A percentile compares a stretch with the other conserved stretches of the same genome.
These are phyloP conservation scores for Reticulitermes speratus DNA, from an alignment of 1,140 invertebrate species.

Conservation along the genomic window DNA sequence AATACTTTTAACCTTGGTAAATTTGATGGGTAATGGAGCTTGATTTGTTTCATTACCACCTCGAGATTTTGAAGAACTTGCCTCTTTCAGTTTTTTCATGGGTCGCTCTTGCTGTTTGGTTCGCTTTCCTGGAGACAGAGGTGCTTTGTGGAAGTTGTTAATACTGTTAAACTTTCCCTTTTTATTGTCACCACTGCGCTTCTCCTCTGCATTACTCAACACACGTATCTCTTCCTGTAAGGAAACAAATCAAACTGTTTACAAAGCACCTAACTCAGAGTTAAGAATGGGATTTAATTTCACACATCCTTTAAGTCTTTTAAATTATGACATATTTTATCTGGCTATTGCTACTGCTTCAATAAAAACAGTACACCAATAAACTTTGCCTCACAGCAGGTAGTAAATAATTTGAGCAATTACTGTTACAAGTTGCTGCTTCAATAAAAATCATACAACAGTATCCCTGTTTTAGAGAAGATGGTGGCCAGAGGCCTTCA, in stretches of 20 bases:
- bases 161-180: constrained; percentile 19
- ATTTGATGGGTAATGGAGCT: constrained; percentile 32
- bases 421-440: too few relatives aligned
- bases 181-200: constrained; percentile 19
- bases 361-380: too few relatives aligned
- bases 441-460: too few relatives aligned
- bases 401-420: too few relatives aligned
- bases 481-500: too few relatives aligned
- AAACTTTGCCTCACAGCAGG: too few relatives aligned
- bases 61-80: not conserved
- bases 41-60: constrained; percentile 16
- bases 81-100: constrained; percentile 32
- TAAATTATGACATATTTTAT: too few relatives aligned
- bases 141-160: constrained; percentile 17
- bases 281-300: too few relatives aligned
- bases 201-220: constrained; percentile 31
- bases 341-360: too few relatives aligned
- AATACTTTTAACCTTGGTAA: constrained; percentile 34
- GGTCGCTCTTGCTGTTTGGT: constrained; percentile 32
- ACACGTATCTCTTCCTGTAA: constrained; percentile 17
- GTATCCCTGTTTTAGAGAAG: too few relatives aligned
- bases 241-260: not conserved
- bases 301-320: too few relatives aligned
- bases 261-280: too few relatives aligned
- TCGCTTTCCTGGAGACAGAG: constrained; percentile 29